Evolutionary conservation across 2,888 invertebrate genomes (phyloP), one percentile per base, ranked within the genome.

Genomic region (Antheraea yamamai): DNA sequence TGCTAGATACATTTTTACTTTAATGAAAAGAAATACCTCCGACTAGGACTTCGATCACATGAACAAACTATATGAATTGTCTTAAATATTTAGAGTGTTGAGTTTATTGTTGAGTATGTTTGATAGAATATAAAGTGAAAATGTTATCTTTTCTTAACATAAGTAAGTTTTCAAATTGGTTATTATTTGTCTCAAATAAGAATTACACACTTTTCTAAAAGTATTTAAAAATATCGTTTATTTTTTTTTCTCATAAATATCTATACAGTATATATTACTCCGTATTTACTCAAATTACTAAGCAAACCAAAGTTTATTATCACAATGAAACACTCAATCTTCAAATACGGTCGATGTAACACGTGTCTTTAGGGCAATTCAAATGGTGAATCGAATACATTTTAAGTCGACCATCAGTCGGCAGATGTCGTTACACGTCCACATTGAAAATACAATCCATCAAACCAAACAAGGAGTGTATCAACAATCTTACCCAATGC

Each of bases 401-500:
- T 80, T 79, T 61, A 68, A 77, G 77, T 73, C 74, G 72, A 61
- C 72, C 76, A 82, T 83, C 87, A 88, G 83, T 87, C 87, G 83
- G 78, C 81, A 79, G 80, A 82, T 84, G 88, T 91, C 92, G 89
- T 87, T 91, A 90, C 58, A 72, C 58, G 71, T 72, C 74, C 72
- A 47, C 74, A 75, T 75, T 84, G 79, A 84, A 84, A 84, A 87
- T 81, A 84, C 87, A 79, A 91, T 91, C 88, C 84, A 88, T 92
- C 92, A 90, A 80, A 79, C 76, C 76, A 79, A 83, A 81, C 81
- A 80, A 82, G 83, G 80, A 81, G 83, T 80, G 84, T 85, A 86
- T 87, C 88, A 86, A 84, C 85, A 82, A 81, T 79, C 81, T 80
- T 76, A 72, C 77, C 76, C 77, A 68, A 78, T 75, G 80, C 87